phyloP scores from a whole-genome alignment of 2,797 vertebrate species.

The Allobates femoralis region DNA sequence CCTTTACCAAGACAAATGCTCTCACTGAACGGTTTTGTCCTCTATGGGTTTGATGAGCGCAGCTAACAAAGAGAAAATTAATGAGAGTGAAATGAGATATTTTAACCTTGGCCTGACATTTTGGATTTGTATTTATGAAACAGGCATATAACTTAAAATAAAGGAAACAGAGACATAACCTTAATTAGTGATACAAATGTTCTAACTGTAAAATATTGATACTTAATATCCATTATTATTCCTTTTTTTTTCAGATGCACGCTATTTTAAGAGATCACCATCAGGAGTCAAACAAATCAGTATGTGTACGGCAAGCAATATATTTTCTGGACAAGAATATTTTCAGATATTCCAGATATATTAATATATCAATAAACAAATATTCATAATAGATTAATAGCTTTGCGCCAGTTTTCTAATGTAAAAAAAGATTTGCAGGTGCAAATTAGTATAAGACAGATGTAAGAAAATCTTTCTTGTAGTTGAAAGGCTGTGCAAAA shows the following conservation, averaged over 20 bases:
- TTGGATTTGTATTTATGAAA: neutral
- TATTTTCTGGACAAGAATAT: neutral
- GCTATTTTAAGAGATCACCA: too few relatives aligned
- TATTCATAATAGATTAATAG: too few relatives aligned
- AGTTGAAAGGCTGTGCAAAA: too few relatives aligned
- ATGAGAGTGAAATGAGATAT: slow-evolving; percentile 60
- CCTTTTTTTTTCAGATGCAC: neutral
- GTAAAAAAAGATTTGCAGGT: too few relatives aligned
- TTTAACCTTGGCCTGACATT: slow-evolving; percentile 45
- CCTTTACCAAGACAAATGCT: slow-evolving; percentile 62
- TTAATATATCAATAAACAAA: too few relatives aligned
- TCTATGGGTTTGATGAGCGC: slow-evolving; percentile 58
- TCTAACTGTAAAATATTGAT: slow-evolving; percentile 3
- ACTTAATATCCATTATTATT: neutral
- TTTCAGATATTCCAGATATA: too few relatives aligned
- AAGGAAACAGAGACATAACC: slow-evolving; percentile 29
- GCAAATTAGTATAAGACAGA: too few relatives aligned
- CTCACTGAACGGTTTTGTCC: slow-evolving; percentile 63
- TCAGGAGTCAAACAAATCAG: too few relatives aligned
- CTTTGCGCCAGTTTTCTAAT: too few relatives aligned
- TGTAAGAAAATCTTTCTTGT: too few relatives aligned
- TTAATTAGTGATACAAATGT: neutral
- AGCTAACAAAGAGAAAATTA: slow-evolving; percentile 60
- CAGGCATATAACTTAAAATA: slow-evolving; percentile 13
- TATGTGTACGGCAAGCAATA: neutral